Base-by-base conservation (phyloP, 1,140 invertebrate genomes). In the Archivesica marissinica region DNA sequence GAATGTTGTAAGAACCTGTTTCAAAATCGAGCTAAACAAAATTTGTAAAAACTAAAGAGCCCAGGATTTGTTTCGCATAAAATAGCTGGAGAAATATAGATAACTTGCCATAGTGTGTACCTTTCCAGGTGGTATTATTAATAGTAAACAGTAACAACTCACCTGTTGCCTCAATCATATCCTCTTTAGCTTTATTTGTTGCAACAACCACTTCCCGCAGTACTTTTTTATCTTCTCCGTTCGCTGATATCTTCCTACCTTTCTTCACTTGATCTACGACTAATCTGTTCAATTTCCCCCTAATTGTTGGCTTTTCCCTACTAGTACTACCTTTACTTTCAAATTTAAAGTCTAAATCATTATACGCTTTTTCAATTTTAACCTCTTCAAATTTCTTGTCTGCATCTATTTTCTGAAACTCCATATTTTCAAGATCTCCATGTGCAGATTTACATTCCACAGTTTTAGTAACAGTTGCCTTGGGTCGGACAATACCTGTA, bases 211-310 rank as follows among this genome's bases (percentile, higher is more conserved):
- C 13, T 38, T 56, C 74, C 30, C 23, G 33, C 20, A 54, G 52
- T 2, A 77, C 30, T n/a, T 0, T 52, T 54, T 50, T n/a, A n/a
- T 50, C 47, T 50, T 13, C 47, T 35, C 64, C 64, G 6, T 72
- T n/a, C 25, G 4, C 7, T 28, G 39, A 39, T 50, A 6, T 25
- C 30, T 79, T 64, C 23, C 59, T 79, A 17, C 41, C 28, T 47
- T 79, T 38, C 30, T 61, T 72, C 0, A 81, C 25, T 23, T 81
- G 70, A 33, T 81, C 79, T 38, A 72, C 79, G n/a, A 81, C 23
- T 0, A 11, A 47, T 50, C 28, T 72, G 23, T 59, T 52, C 17
- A 50, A 38, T 13, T 54, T 70, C 25, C 68, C 77, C 52, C 77
- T 41, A 17, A 54, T 50, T 61, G n/a, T 41, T 28, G 13, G 28